Evolutionary conservation across 2,113 vertebrate species (phyloP).

Genomic region (Plecturocebus donacophilus): DNA sequence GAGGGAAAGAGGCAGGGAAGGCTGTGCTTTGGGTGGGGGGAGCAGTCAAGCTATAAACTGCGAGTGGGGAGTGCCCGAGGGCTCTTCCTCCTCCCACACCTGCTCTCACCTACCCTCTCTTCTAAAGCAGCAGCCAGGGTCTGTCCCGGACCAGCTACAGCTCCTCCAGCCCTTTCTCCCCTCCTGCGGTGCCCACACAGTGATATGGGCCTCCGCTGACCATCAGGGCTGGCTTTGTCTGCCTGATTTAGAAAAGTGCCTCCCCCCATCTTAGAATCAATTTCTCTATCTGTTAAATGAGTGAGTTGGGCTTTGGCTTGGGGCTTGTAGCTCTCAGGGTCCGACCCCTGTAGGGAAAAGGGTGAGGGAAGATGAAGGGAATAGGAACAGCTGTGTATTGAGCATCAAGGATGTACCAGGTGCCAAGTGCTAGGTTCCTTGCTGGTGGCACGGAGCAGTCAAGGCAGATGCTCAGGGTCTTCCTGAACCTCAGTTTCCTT

Average conservation of each 20-base stretch:
- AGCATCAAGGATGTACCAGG: not conserved
- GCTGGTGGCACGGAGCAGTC: not conserved
- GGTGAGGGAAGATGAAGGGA: not conserved
- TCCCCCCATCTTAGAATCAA: not conserved
- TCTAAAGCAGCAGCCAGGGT: not conserved
- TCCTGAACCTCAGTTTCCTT: not conserved
- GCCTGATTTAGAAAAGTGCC: not conserved
- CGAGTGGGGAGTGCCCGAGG: not conserved
- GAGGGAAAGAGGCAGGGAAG: not conserved
- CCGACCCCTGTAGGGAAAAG: not conserved
- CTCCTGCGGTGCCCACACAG: not conserved
- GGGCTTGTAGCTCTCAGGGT: not conserved
- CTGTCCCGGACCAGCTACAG: not conserved
- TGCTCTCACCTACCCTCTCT: accelerated
- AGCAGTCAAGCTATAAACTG: not conserved
- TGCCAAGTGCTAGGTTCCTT: not conserved
- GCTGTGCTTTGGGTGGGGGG: not conserved
- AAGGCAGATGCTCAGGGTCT: not conserved
- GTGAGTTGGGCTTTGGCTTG: not conserved
- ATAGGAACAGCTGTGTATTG: accelerated
- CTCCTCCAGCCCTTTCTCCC: not conserved
- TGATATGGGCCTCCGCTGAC: not conserved
- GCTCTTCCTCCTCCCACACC: not conserved
- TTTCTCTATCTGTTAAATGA: not conserved
- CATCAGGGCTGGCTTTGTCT: not conserved